Percentiles rank a stretch among this genome's conserved stretches.
Conservation (phyloP, 2,888 invertebrate species). For the Cristatella mucedo region DNA sequence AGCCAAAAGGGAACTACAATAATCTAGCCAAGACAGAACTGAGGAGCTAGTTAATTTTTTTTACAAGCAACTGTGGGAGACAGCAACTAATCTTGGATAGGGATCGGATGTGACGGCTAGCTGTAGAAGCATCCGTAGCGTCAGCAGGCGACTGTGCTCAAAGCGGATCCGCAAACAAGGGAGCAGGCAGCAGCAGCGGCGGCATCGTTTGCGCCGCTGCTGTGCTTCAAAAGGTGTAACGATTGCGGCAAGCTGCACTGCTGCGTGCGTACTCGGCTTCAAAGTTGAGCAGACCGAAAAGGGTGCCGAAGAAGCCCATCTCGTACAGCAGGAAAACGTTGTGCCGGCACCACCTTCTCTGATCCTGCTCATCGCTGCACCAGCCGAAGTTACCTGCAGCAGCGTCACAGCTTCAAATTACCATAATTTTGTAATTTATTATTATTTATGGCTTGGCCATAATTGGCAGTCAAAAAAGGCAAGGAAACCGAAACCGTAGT, state of each 20-base stretch:
- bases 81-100: no score
- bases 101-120: no score
- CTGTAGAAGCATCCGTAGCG: no score
- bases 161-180: constrained; percentile 1
- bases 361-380: constrained; percentile 76
- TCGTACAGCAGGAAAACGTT: constrained; percentile 77
- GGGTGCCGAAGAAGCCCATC: constrained; percentile 71
- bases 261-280: constrained; percentile 62
- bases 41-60: no score
- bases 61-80: no score
- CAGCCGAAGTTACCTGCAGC: constrained; percentile 45
- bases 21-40: no score
- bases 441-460: no score
- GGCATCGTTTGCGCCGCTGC: constrained; percentile 1
- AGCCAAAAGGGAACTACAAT: no score
- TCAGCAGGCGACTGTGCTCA: no score
- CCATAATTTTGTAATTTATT: background rate
- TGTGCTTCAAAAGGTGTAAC: background rate
- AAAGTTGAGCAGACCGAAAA: constrained; percentile 78
- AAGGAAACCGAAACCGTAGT: no score
- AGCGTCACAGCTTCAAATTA: background rate
- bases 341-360: constrained; percentile 60
- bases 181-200: constrained; percentile 7
- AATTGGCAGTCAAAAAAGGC: no score
- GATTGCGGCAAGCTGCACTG: no score